Evolutionary conservation across 2,113 vertebrate genomes (phyloP).

Genomic region (Burhinus oedicnemus): DNA sequence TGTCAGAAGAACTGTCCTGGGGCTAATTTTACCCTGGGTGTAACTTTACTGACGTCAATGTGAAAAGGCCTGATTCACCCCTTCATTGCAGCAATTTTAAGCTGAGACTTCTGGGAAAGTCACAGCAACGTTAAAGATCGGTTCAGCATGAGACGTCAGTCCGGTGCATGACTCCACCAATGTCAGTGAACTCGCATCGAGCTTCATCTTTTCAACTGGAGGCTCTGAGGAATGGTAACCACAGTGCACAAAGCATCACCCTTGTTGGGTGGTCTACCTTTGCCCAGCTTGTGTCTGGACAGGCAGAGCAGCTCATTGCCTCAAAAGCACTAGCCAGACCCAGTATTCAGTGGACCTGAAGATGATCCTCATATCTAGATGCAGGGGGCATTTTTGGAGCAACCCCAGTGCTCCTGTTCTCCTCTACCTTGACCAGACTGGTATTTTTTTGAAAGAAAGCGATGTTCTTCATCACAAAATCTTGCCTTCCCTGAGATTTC

Average conservation of each 20-base stretch:
- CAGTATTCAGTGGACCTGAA: not conserved
- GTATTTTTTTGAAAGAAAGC: not conserved
- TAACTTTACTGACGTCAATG: not conserved
- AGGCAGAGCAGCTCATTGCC: not conserved
- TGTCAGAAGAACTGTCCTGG: not conserved
- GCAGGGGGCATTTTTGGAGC: not conserved
- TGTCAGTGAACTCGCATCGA: fast-evolving
- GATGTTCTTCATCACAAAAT: not conserved
- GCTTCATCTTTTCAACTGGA: not conserved
- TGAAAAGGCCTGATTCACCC: not conserved
- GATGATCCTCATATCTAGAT: not conserved
- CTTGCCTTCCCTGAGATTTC: not conserved
- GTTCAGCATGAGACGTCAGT: not conserved
- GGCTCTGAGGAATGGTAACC: not conserved
- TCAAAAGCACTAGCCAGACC: not conserved
- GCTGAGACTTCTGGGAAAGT: not conserved
- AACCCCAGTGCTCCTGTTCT: not conserved
- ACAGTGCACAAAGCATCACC: not conserved
- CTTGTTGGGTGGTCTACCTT: not conserved
- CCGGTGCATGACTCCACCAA: not conserved
- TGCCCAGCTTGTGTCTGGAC: not conserved
- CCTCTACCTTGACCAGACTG: not conserved
- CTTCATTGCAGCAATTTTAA: not conserved
- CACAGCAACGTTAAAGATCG: fast-evolving
- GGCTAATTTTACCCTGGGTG: constrained; percentile 8